Evolutionary conservation across 2,113 vertebrate species (phyloP).

Genomic region (Corynorhinus townsendii): DNA sequence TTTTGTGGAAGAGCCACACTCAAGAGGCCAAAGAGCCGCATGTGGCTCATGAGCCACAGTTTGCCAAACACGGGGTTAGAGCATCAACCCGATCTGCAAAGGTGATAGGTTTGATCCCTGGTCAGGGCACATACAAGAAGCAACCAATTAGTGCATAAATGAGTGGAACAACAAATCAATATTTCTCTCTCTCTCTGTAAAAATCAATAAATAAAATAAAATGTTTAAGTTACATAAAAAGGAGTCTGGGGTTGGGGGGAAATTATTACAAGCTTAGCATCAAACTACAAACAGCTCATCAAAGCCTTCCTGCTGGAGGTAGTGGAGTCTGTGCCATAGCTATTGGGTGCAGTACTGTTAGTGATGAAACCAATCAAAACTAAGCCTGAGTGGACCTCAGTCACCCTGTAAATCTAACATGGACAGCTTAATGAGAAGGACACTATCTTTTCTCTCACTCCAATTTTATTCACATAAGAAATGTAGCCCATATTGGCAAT

Average conservation of each 20-base stretch:
- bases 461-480: conserved; percentile 68
- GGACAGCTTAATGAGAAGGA: conserved; percentile 66
- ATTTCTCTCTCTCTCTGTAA: background rate
- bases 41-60: too few species aligned
- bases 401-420: conserved; percentile 45
- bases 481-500: conserved; percentile 66
- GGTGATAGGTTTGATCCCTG: background rate
- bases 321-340: conserved; percentile 52
- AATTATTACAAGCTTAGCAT: conserved; percentile 57
- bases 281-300: conserved; percentile 72
- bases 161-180: background rate
- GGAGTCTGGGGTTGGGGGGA: conserved; percentile 4
- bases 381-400: conserved; percentile 46
- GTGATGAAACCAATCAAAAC: conserved; percentile 68
- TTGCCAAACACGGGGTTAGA: background rate
- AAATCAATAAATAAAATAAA: background rate
- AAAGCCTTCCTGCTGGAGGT: conserved; percentile 59
- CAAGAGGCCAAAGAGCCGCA: too few species aligned
- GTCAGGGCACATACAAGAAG: background rate
- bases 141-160: background rate
- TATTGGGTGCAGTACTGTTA: conserved; percentile 44
- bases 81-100: background rate
- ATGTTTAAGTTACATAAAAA: background rate
- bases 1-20: too few species aligned
- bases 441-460: conserved; percentile 65